phyloP scores from a whole-genome alignment of 2,888 invertebrate genomes.

The Labia minor region DNA sequence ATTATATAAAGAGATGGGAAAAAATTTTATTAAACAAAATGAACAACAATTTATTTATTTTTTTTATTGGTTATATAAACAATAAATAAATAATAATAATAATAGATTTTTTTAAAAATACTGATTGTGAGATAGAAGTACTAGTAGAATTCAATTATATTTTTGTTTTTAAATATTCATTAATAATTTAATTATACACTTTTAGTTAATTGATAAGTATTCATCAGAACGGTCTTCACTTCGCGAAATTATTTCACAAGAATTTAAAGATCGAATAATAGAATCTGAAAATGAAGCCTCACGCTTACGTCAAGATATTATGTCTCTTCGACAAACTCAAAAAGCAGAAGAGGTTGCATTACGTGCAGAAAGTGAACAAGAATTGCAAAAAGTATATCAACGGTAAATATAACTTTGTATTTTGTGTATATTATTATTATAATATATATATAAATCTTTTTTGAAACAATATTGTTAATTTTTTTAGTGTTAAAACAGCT shows the following conservation, averaged over 20 bases:
- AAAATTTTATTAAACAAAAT: too few relatives aligned
- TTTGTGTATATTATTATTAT: too few relatives aligned
- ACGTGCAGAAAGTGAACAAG: neutral
- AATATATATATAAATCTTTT: neutral
- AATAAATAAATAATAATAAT: too few relatives aligned
- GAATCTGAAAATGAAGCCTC: neutral
- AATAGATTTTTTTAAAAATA: too few relatives aligned
- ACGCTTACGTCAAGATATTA: neutral
- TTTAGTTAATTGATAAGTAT: neutral
- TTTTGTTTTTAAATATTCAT: too few relatives aligned
- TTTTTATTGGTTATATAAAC: too few relatives aligned
- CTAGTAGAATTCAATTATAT: too few relatives aligned
- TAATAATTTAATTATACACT: neutral
- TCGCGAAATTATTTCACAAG: neutral
- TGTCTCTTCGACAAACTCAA: neutral
- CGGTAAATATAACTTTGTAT: neutral
- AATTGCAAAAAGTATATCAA: neutral
- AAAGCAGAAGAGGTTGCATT: neutral
- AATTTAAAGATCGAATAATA: neutral
- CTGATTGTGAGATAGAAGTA: too few relatives aligned
- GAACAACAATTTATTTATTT: too few relatives aligned
- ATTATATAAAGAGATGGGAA: too few relatives aligned
- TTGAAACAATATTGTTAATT: neutral
- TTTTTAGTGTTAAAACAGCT: constrained; percentile 62
- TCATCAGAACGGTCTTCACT: neutral